A percentile compares a stretch with the other conserved stretches of the same genome.
phyloP scores from a whole-genome alignment of 2,888 invertebrate species.

The Scaptomyza flava region DNA sequence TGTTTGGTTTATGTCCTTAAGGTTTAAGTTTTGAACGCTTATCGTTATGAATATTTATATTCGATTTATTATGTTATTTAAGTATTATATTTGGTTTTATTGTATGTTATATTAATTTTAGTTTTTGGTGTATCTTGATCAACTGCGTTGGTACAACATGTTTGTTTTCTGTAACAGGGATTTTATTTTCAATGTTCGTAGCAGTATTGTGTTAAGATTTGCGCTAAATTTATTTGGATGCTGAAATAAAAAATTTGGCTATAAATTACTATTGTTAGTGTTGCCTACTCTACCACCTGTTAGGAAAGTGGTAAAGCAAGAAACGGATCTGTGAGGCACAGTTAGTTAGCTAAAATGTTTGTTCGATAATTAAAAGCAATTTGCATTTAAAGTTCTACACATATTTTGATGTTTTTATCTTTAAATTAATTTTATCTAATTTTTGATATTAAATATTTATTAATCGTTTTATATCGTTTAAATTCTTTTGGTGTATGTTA shows the following conservation, averaged over 20 bases:
- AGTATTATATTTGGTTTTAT: conserved; percentile 34
- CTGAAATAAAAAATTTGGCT: conserved; percentile 57
- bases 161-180: conserved; percentile 48
- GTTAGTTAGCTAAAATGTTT: neutral
- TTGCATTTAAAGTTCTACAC: neutral
- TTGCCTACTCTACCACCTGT: conserved; percentile 60
- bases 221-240: conserved; percentile 63
- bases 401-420: neutral
- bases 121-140: conserved; percentile 73
- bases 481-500: neutral
- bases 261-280: conserved; percentile 15
- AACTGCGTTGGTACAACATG: conserved; percentile 82
- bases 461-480: neutral
- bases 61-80: conserved; percentile 33
- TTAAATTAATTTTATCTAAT: neutral
- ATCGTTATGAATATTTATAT: conserved; percentile 53
- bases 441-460: neutral
- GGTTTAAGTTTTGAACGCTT: conserved; percentile 61
- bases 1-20: conserved; percentile 43
- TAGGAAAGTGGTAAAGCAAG: conserved; percentile 33
- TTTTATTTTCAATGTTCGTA: conserved; percentile 64
- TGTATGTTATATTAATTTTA: conserved; percentile 46
- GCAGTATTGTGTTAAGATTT: conserved; percentile 68
- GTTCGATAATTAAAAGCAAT: neutral
- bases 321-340: neutral